Conservation (phyloP, 2,888 invertebrate species). For the Brachyopa scutellaris region DNA sequence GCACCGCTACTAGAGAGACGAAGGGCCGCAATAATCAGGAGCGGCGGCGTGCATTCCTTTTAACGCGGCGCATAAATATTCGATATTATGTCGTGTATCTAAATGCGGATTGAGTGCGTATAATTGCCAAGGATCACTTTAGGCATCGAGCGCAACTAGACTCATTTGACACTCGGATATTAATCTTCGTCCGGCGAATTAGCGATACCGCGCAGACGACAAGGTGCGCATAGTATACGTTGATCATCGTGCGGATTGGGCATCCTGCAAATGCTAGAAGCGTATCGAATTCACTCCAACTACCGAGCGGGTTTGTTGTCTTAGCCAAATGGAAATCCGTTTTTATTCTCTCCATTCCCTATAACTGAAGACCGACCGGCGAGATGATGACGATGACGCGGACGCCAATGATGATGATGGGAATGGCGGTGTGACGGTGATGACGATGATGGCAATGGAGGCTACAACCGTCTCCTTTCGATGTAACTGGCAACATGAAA, state of each 20-base stretch:
- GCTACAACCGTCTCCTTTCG: conserved; percentile 61
- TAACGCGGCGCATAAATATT: conserved; percentile 72
- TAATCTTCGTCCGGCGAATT: conserved; percentile 68
- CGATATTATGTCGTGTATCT: conserved; percentile 73
- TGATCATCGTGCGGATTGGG: conserved; percentile 21
- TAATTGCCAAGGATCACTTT: conserved; percentile 70
- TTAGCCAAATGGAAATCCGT: conserved; percentile 69
- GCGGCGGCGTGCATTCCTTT: conserved; percentile 70
- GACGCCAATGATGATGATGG: conserved; percentile 45
- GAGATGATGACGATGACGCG: conserved; percentile 39
- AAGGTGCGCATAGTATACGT: conserved; percentile 57
- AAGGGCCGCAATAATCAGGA: conserved; percentile 64
- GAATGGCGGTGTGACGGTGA: conserved; percentile 61
- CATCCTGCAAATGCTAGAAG: conserved; percentile 61
- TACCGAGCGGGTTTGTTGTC: conserved; percentile 62
- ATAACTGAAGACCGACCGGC: conserved; percentile 27
- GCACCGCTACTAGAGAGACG: conserved; percentile 29
- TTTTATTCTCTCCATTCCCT: conserved; percentile 6
- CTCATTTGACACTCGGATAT: conserved; percentile 72
- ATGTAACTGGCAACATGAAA: conserved; percentile 72
- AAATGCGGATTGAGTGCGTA: conserved; percentile 72
- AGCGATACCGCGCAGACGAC: conserved; percentile 36
- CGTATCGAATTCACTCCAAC: conserved; percentile 69
- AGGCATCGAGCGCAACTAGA: conserved; percentile 69
- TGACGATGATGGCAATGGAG: conserved; percentile 54